phyloP scores from a whole-genome alignment of 2,888 invertebrate species.

The Escarpia spicata region DNA sequence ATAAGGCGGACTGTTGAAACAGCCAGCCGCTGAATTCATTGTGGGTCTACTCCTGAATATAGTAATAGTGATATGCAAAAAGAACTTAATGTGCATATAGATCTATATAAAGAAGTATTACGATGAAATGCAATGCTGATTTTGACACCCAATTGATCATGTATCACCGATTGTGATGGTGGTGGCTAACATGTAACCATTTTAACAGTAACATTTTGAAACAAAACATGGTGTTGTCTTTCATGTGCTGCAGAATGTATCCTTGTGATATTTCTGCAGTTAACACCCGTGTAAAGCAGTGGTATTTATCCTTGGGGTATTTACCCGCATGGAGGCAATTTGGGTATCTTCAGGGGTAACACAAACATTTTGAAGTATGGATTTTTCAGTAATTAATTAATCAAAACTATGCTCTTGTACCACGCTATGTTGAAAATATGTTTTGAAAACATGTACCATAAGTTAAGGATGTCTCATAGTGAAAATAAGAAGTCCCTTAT shows the following conservation, averaged over 20 bases:
- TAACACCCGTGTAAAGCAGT: neutral
- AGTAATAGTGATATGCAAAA: neutral
- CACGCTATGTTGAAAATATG: too few relatives aligned
- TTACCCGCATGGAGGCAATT: too few relatives aligned
- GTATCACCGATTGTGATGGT: neutral
- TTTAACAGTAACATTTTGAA: constrained; percentile 1
- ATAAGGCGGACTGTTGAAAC: neutral
- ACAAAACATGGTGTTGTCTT: neutral
- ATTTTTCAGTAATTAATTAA: too few relatives aligned
- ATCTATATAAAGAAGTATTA: neutral
- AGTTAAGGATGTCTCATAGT: too few relatives aligned
- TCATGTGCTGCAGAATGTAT: neutral
- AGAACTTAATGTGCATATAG: neutral
- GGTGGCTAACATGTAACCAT: neutral
- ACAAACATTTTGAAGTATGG: too few relatives aligned
- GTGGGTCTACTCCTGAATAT: neutral
- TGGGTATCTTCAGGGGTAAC: too few relatives aligned
- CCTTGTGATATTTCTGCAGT: neutral
- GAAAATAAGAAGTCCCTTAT: too few relatives aligned
- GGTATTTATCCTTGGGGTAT: neutral
- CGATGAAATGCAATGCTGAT: neutral
- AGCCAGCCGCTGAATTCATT: neutral
- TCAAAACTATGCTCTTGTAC: too few relatives aligned
- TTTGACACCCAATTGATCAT: neutral
- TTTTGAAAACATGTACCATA: too few relatives aligned